Percentiles rank a stretch among this genome's conserved stretches.
These are phyloP conservation scores for Pelosia muscerda DNA, from an alignment of 2,888 invertebrate genomes.

Conservation along the genomic window DNA sequence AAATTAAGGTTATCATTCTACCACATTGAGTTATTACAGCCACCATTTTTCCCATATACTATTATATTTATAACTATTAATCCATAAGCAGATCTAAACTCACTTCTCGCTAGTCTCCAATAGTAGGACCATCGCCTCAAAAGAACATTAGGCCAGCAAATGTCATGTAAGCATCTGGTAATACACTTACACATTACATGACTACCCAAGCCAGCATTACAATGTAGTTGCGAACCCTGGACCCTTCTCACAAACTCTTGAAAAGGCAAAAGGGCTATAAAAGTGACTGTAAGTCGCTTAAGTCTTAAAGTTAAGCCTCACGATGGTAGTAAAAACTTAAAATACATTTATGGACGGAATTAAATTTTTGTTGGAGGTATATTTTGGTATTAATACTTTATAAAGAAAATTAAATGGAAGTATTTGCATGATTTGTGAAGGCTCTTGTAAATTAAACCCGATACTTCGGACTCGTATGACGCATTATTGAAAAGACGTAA, in stretches of 20 bases:
- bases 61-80: too few relatives aligned
- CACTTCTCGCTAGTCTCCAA: background rate
- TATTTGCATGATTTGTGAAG: too few relatives aligned
- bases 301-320: slow-evolving; percentile 5
- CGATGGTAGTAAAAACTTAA: slow-evolving; percentile 2
- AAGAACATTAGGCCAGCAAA: slow-evolving; percentile 16
- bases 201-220: slow-evolving; percentile 13
- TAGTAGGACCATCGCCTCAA: slow-evolving; percentile 1
- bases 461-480: too few relatives aligned
- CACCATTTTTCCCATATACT: background rate
- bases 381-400: background rate
- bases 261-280: slow-evolving; percentile 7
- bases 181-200: slow-evolving; percentile 1
- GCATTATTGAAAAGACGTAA: too few relatives aligned
- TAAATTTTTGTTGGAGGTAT: background rate
- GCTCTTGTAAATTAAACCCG: too few relatives aligned
- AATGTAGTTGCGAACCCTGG: slow-evolving; percentile 2
- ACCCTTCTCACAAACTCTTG: slow-evolving; percentile 10
- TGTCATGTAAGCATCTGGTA: slow-evolving; percentile 18
- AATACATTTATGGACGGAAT: background rate
- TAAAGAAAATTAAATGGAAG: too few relatives aligned
- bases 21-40: background rate
- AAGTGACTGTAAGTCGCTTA: slow-evolving; percentile 7
- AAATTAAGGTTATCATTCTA: too few relatives aligned
- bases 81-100: background rate